Base-by-base conservation (phyloP, 2,113 vertebrate genomes). In the Hippoglossus stenolepis region DNA sequence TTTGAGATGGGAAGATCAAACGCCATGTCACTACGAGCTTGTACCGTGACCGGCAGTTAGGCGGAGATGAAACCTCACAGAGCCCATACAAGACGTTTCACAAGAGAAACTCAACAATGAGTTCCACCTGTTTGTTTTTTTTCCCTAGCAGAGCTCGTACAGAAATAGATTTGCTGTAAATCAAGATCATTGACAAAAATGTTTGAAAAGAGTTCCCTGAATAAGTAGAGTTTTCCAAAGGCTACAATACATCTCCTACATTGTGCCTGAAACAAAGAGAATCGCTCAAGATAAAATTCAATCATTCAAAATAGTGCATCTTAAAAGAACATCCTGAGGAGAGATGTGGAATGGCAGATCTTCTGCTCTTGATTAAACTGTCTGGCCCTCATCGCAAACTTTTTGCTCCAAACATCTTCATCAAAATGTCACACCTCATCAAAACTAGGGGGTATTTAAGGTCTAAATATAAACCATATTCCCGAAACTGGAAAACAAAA, bases 1-100 rank as follows among this genome's bases (percentile, higher is more conserved):
- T 85, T 77, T 87, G 81, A 90, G 86, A 92, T 75, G 56, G 62
- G 40, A 28, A 81, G 86, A 91, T 87, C 85, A 89, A 88, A 90
- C 85, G 82, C 76, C 80, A 90, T 87, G 89, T 89, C 81, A 88
- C 76, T 82, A 45, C 43, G 64, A 3, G 61, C 65, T 85, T 88
- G 87, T 86, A 85, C 75, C 65, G n/a, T 6, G 3, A 70, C 76
- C 79, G 79, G 73, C 56, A 69, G 73, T 81, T 71, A 79, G 66
- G 74, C 70, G 59, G 73, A 75, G 67, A 75, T 23, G 68, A 82
- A 84, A 71, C 65, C 47, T 53, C 31, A 49, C 15, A 49, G 47
- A 49, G 3, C 4, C 14, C 15, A 15, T 17, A 28, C 68, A 82
- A 28, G 40, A 73, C 17, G 64, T 83, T 54, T 84, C 35, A 66